A percentile compares a stretch with the other conserved stretches of the same genome.
Conservation (phyloP, 2,888 invertebrate genomes). For the Pseudococcus viburni region DNA sequence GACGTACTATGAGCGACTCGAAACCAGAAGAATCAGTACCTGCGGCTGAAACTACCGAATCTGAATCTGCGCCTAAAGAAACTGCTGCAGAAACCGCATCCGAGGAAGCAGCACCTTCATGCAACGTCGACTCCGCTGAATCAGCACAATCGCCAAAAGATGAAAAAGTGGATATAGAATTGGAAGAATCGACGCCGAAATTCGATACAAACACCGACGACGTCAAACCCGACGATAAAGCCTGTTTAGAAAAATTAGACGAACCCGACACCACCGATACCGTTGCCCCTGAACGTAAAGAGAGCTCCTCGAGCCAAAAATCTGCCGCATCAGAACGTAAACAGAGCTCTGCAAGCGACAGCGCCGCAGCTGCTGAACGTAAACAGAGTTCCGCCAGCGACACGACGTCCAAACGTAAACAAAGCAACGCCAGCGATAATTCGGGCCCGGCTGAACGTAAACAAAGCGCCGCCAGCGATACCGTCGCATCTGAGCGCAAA, state of each 20-base stretch:
- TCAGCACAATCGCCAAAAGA: neutral
- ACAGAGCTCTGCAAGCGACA: too few species aligned
- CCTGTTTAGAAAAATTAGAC: neutral
- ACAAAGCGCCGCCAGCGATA: neutral
- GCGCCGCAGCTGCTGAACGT: too few species aligned
- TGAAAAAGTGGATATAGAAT: neutral
- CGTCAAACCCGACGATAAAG: neutral
- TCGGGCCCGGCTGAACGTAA: neutral
- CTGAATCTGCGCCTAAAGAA: neutral
- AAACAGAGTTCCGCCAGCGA: too few species aligned
- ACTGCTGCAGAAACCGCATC: neutral
- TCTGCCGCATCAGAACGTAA: too few species aligned
- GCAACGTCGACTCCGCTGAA: neutral
- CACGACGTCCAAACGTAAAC: too few species aligned
- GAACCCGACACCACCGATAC: neutral
- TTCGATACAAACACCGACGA: neutral
- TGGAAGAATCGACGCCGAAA: neutral
- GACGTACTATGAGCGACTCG: neutral
- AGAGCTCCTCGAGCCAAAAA: too few species aligned
- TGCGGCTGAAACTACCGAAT: conserved; percentile 3
- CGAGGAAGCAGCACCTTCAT: neutral
- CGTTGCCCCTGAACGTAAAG: too few species aligned
- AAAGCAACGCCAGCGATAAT: neutral
- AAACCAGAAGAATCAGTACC: neutral
- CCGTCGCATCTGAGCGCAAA: too few species aligned